Base-by-base conservation (phyloP, 2,797 vertebrate species). In the Phalanger gymnotis region DNA sequence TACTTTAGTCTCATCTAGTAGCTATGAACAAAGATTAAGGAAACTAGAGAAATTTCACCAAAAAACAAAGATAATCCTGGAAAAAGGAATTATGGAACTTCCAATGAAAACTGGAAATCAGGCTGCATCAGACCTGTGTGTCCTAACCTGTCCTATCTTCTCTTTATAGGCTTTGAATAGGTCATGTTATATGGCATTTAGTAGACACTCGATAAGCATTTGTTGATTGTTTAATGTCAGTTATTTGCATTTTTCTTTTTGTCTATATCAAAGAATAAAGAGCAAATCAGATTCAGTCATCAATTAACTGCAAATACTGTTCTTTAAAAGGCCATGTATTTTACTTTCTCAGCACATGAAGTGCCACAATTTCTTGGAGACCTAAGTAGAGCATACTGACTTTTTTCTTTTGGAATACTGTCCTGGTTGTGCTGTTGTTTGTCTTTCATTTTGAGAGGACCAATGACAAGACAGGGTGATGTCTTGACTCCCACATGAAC, bases 61-160 rank as follows among this genome's bases (percentile, higher is more conserved):
- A 93, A 92, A 95, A 81, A 93, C 89, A 90, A 92, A 81, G 22
- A 1, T n/a, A 7, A 54, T 93, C 52, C 91, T 95, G 53, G 73
- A 5, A 3, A 61, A 92, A 34, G 2, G 6, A 93, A 95, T 87
- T 94, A 91, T 93, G 30, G n/a, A 92, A 81, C 6, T 81, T n/a
- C n/a, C n/a, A 47, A 9, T 25, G 19, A 47, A 81, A 81, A 81
- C n/a, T 81, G 19, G 66, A 97, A 95, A 58, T 40, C 28, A 91
- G 30, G 27, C 61, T 34, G 54, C 3, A 93, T 92, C 93, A 10
- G 56, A 90, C 12, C 66, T 16, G 54, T 92, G 92, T 40, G 92
- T 54, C 93, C 31, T 16, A 11, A 92, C 14, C 25, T 91, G 34
- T 1, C n/a, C 40, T 31, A 94, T 58, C n/a, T 94, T 73, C 53